Base-by-base conservation (phyloP, 2,888 invertebrate genomes). In the Drosophila nr. fundita region DNA sequence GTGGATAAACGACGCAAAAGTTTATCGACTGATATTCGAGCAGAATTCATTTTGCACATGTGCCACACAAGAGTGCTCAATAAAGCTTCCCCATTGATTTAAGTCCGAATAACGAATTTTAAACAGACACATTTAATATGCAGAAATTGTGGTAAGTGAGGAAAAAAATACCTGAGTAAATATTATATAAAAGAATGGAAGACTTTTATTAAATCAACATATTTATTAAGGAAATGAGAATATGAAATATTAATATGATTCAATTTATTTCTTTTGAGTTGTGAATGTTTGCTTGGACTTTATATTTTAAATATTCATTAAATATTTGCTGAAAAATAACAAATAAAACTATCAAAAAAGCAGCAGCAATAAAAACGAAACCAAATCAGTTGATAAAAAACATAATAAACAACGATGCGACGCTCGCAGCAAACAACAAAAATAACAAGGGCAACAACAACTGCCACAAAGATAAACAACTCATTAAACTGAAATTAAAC, bases 401-500 rank as follows among this genome's bases (percentile, higher is more conserved):
- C 30, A 70, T 30, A 71, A 64, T 60, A 65, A 62, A 62, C 65
- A 65, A 65, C 8, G 40, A 45, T 30, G 55, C 38, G 42, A 40
- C 64, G 53, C 45, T 65, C 38, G 49, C 74, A 80, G 73, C 67
- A 86, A 60, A 15, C 55, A 54, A 63, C 40, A 38, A 62, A 13
- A 53, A 29, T 15, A 57, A 49, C 53, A 21, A 21, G 13, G 21
- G 67, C 55, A 50, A 21, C 29, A 53, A 34, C 24, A 65, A 30
- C 30, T 34, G 27, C 24, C 40, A 42, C 54, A 60, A 68, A 79
- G 72, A 80, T 69, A 82, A 80, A 80, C 76, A 80, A 71, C 76
- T 85, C 82, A 81, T 90, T 90, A 89, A 85, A 83, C 57, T 67
- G 68, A 90, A 90, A 89, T 90, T 78, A 89, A 85, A 89, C 69